These are phyloP conservation scores for Erpetoichthys calabaricus DNA, from an alignment of 2,797 vertebrate genomes.

Conservation along the genomic window DNA sequence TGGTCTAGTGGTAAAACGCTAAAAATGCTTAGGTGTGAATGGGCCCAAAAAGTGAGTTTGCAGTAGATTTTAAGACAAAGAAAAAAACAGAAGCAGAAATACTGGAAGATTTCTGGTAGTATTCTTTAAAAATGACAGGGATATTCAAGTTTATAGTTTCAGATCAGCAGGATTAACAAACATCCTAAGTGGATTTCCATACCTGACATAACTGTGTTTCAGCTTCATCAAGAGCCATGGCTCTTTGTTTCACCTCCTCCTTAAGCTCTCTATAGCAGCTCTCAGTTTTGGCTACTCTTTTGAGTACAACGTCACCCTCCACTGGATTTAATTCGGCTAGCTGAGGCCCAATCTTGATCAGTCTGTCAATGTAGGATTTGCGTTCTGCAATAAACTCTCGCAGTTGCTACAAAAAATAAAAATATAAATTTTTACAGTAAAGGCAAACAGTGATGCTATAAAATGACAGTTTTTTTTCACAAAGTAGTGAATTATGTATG, in stretches of 20 bases:
- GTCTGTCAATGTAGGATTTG: constrained; percentile 95
- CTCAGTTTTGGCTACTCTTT: constrained; percentile 65
- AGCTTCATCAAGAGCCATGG: constrained; percentile 73
- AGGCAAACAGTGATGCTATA: background rate
- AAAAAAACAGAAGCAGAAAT: no score
- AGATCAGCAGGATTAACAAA: no score
- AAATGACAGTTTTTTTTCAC: background rate
- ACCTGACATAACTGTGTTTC: constrained; percentile 92
- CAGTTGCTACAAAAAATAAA: constrained; percentile 57
- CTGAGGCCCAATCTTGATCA: constrained; percentile 92
- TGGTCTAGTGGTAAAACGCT: no score
- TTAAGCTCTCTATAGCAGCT: constrained; percentile 73
- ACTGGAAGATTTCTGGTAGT: no score
- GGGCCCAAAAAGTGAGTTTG: no score
- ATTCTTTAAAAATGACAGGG: no score
- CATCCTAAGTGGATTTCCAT: constrained; percentile 7
- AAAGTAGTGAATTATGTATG: no score
- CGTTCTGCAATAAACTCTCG: constrained; percentile 91
- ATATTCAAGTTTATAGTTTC: no score
- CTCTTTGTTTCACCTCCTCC: constrained; percentile 79
- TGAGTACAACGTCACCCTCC: constrained; percentile 68
- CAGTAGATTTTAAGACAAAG: no score
- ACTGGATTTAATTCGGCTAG: constrained; percentile 75
- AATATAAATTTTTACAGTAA: background rate
- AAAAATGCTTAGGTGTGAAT: no score